Evolutionary conservation across 2,888 invertebrate species (phyloP).

Genomic region (Dryomyza anilis): DNA sequence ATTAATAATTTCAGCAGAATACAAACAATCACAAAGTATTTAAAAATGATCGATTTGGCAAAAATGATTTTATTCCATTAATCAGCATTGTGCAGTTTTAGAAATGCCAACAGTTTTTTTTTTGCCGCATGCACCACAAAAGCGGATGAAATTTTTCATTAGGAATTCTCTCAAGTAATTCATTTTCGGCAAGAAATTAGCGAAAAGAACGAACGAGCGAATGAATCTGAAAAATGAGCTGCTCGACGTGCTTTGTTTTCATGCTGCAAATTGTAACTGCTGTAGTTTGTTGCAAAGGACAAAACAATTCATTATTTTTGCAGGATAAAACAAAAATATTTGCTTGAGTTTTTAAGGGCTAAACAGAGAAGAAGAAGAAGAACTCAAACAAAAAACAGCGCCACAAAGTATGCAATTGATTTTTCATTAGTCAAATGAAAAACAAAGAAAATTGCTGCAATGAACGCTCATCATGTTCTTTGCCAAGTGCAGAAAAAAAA

Average conservation of each 20-base stretch:
- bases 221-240: not conserved
- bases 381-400: not conserved
- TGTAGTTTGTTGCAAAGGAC: not conserved
- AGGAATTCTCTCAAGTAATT: not conserved
- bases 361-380: not conserved
- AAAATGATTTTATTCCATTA: no score
- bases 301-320: constrained; percentile 14
- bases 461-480: no score
- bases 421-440: constrained; percentile 32
- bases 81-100: no score
- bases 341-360: not conserved
- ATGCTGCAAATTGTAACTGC: not conserved
- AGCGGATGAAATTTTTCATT: not conserved
- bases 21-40: no score
- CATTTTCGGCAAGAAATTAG: not conserved
- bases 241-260: not conserved
- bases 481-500: no score
- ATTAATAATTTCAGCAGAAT: no score
- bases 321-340: constrained; percentile 10
- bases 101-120: not conserved
- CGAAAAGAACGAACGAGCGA: not conserved
- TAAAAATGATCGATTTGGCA: no score
- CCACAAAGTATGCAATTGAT: constrained; percentile 38
- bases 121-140: not conserved
- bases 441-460: not conserved